Evolutionary conservation across 2,113 vertebrate genomes (phyloP).

Genomic region (Anhinga rufa): DNA sequence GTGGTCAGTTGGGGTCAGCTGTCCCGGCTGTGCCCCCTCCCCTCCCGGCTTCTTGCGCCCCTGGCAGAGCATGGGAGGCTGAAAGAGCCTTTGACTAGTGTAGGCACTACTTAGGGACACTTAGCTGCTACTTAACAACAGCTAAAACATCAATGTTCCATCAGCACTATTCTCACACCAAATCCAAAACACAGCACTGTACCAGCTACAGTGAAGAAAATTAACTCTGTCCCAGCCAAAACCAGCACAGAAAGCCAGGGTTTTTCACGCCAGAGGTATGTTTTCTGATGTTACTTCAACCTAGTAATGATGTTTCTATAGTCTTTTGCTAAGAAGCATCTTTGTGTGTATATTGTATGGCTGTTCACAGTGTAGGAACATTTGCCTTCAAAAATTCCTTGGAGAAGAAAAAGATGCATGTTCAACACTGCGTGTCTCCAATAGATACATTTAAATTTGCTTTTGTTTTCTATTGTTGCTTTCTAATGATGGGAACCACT

Average conservation of each 20-base stretch:
- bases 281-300: neutral
- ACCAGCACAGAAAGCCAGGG: neutral
- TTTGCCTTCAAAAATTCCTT: neutral
- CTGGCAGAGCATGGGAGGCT: too few species aligned
- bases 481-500: neutral
- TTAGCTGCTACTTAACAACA: too few species aligned
- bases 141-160: too few species aligned
- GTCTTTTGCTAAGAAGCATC: neutral
- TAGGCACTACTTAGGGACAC: too few species aligned
- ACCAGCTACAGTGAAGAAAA: too few species aligned
- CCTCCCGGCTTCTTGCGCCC: too few species aligned
- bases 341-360: neutral
- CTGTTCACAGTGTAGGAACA: neutral
- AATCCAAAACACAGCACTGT: too few species aligned
- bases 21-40: too few species aligned
- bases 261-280: neutral
- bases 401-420: neutral
- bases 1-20: too few species aligned
- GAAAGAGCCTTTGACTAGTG: too few species aligned
- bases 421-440: neutral
- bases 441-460: neutral
- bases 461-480: neutral
- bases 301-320: neutral
- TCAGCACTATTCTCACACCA: too few species aligned
- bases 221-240: too few species aligned